Evolutionary conservation across 2,113 vertebrate species (phyloP).

Genomic region (Pycnonotus jocosus): DNA sequence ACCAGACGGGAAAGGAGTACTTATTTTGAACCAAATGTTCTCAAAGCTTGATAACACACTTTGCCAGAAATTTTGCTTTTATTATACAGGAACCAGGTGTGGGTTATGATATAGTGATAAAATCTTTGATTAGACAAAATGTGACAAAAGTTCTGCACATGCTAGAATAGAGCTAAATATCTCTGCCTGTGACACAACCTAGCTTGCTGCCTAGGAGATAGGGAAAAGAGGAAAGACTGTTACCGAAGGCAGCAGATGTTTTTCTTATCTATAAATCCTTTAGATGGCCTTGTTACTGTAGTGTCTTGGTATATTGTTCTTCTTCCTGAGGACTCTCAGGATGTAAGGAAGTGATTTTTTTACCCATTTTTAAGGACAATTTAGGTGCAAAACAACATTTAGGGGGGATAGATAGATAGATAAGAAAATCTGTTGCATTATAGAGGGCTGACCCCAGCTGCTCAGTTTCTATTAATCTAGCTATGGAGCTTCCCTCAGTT

Average conservation of each 20-base stretch:
- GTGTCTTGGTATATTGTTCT: neutral
- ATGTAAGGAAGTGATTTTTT: neutral
- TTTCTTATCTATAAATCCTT: constrained; percentile 28
- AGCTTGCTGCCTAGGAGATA: constrained; percentile 11
- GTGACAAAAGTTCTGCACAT: neutral
- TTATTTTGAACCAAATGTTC: neutral
- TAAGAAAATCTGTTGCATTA: neutral
- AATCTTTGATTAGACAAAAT: constrained; percentile 33
- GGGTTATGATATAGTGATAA: constrained; percentile 26
- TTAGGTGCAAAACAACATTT: neutral
- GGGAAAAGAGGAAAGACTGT: neutral
- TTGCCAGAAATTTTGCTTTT: constrained; percentile 26
- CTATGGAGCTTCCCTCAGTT: neutral
- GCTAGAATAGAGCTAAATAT: neutral
- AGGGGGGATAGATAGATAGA: too few species aligned
- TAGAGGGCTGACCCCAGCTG: neutral
- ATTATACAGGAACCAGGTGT: constrained; percentile 39
- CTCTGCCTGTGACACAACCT: neutral
- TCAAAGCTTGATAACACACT: neutral
- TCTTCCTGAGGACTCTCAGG: neutral
- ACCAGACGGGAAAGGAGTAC: neutral
- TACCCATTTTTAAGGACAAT: neutral
- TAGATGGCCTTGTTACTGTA: neutral
- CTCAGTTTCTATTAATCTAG: neutral
- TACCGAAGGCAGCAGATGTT: neutral